Evolutionary conservation across 2,888 invertebrate species (phyloP).

Genomic region (Dendrolimus pini): DNA sequence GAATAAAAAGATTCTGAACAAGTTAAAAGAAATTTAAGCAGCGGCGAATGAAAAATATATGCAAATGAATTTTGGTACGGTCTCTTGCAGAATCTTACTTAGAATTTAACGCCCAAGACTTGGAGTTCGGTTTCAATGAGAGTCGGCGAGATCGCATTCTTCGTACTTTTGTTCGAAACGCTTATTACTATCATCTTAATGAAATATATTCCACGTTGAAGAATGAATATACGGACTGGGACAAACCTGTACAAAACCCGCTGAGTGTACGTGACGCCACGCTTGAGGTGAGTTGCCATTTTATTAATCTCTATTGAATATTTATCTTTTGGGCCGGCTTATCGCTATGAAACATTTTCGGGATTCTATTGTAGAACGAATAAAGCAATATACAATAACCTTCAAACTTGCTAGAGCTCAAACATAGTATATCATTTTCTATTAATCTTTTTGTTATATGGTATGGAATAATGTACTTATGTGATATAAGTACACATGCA

Average conservation of each 20-base stretch:
- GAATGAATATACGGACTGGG: conserved; percentile 98
- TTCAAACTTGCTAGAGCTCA: too few species aligned
- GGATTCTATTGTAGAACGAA: not conserved
- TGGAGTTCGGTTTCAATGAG: conserved; percentile 95
- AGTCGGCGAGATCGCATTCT: conserved; percentile 90
- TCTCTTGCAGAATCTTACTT: conserved; percentile 84
- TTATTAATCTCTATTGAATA: not conserved
- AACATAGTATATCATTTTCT: too few species aligned
- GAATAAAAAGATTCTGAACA: conserved; percentile 11
- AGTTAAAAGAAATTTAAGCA: conserved; percentile 19
- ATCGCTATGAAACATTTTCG: not conserved
- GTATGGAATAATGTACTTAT: too few species aligned
- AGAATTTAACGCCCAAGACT: conserved; percentile 88
- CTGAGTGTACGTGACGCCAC: conserved; percentile 90
- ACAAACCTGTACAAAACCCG: conserved; percentile 90
- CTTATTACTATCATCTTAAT: conserved; percentile 95
- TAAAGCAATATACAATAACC: too few species aligned
- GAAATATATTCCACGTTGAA: conserved; percentile 95
- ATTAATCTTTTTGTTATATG: too few species aligned
- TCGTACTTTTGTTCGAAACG: conserved; percentile 94
- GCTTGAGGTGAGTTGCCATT: conserved; percentile 71
- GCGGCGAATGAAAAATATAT: conserved; percentile 39
- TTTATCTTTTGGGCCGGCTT: not conserved
- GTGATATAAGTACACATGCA: too few species aligned
- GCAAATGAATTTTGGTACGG: conserved; percentile 38